phyloP scores from a whole-genome alignment of 1,140 invertebrate species.

The Cherax quadricarinatus region DNA sequence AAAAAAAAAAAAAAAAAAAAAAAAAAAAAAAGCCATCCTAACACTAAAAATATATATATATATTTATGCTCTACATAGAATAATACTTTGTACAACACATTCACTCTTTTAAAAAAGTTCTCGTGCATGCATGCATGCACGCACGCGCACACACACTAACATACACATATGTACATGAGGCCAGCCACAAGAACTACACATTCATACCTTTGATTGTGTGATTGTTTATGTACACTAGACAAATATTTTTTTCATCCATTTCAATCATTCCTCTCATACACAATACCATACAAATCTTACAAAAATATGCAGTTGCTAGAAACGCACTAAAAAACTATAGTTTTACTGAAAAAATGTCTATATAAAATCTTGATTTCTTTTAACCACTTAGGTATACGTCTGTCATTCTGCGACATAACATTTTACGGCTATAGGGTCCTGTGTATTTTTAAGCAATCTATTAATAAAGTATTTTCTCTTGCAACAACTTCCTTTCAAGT shows the following conservation, averaged over 20 bases:
- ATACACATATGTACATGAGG: neutral
- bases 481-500: no score
- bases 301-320: neutral
- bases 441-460: no score
- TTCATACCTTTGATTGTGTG: neutral
- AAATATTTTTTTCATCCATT: neutral
- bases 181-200: neutral
- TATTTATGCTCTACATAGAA: neutral
- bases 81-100: neutral
- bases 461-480: no score
- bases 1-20: no score
- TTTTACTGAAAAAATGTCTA: neutral
- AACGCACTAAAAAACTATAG: neutral
- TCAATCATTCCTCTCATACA: neutral
- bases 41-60: neutral
- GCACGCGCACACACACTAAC: neutral
- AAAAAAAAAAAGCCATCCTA: neutral
- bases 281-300: neutral
- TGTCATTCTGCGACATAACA: no score
- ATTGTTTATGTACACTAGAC: neutral
- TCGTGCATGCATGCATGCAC: neutral
- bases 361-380: neutral
- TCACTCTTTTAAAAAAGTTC: neutral
- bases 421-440: no score
- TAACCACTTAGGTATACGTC: neutral